These are phyloP conservation scores for Silurus glanis DNA, from an alignment of 2,113 vertebrate genomes.

Conservation along the genomic window DNA sequence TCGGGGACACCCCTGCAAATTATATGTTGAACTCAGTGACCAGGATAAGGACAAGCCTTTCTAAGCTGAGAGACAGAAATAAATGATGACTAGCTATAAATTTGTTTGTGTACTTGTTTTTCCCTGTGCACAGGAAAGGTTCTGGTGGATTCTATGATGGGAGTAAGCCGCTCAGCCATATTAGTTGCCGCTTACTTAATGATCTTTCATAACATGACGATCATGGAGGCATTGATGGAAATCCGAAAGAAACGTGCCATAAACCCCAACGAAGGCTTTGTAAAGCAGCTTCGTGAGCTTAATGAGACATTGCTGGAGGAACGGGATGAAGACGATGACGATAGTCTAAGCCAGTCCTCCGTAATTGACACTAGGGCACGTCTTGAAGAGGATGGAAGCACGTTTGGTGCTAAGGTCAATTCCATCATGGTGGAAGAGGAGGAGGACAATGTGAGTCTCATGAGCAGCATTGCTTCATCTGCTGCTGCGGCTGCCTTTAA, in stretches of 20 bases:
- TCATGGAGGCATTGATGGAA: conserved; percentile 87
- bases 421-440: conserved; percentile 83
- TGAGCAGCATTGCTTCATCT: conserved; percentile 79
- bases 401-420: conserved; percentile 69
- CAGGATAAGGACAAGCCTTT: background rate
- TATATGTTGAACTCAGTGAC: background rate
- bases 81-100: background rate
- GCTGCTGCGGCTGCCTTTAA: conserved; percentile 72
- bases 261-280: conserved; percentile 90
- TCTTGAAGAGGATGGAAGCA: conserved; percentile 63
- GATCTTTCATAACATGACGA: conserved; percentile 93
- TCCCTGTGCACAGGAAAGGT: conserved; percentile 81
- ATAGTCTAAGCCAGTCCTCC: conserved; percentile 79
- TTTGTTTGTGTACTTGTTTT: background rate
- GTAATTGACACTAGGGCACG: conserved; percentile 64
- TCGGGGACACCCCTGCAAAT: background rate
- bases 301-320: conserved; percentile 90
- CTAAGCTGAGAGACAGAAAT: background rate
- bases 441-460: conserved; percentile 77
- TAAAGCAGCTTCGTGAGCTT: conserved; percentile 90
- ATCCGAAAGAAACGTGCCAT: conserved; percentile 87
- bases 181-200: conserved; percentile 94
- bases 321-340: conserved; percentile 69
- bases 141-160: conserved; percentile 95
- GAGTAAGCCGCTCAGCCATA: conserved; percentile 85